Percentiles rank a stretch among this genome's conserved stretches.
Conservation (phyloP, 2,113 vertebrate genomes). For the Diphyllodes magnificus region DNA sequence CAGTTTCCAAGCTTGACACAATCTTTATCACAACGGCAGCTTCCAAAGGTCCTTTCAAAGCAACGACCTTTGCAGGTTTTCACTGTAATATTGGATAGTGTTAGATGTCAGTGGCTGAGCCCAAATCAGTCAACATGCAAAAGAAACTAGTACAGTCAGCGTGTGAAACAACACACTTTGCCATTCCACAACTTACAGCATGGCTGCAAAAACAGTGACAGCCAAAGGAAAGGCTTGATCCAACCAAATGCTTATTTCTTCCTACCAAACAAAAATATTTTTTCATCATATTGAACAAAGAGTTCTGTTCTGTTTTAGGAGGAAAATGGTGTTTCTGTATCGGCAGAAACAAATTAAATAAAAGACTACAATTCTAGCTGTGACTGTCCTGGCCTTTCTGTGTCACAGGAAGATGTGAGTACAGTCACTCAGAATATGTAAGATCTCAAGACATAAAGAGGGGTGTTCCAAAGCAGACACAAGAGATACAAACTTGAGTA, state of each 20-base stretch:
- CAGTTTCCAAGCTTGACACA: slow-evolving; percentile 77
- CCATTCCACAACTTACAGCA: not conserved
- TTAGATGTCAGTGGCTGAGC: not conserved
- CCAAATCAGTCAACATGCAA: not conserved
- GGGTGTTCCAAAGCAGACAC: not conserved
- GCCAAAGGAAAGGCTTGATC: not conserved
- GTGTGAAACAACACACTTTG: not conserved
- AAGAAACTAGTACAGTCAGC: not conserved
- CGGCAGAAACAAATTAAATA: not conserved
- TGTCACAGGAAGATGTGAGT: not conserved
- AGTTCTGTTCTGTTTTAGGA: not conserved
- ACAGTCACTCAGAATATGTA: not conserved
- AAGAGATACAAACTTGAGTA: not conserved
- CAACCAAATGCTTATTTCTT: not conserved
- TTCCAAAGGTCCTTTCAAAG: slow-evolving; percentile 80
- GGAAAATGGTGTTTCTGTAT: not conserved
- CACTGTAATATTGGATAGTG: slow-evolving; percentile 65
- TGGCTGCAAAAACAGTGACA: not conserved
- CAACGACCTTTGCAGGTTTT: slow-evolving; percentile 82
- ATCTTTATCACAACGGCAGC: slow-evolving; percentile 76
- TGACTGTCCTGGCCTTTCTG: not conserved
- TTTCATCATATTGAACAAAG: not conserved
- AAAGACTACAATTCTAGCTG: not conserved
- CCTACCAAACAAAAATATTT: not conserved
- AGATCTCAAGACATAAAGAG: not conserved